Conservation (phyloP, 2,888 invertebrate species). For the Nephrotoma flavescens region DNA sequence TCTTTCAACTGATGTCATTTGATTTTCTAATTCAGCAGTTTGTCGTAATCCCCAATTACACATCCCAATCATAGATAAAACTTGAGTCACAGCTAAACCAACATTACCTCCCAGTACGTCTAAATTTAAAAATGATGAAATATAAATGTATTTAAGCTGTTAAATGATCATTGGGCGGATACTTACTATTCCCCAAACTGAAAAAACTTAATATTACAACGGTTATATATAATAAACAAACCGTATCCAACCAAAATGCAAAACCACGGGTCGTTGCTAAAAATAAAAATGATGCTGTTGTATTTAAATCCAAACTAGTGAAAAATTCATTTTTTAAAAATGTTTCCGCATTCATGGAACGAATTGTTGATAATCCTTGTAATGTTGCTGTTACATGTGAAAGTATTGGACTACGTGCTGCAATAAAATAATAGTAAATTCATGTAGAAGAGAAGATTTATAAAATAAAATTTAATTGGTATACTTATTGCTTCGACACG, state of each 20-base stretch:
- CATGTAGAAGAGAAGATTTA: conserved; percentile 22
- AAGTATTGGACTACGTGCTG: conserved; percentile 58
- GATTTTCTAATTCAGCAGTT: conserved; percentile 68
- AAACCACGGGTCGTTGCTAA: conserved; percentile 54
- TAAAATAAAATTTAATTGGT: conserved; percentile 30
- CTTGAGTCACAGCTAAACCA: conserved; percentile 56
- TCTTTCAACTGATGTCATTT: conserved; percentile 74
- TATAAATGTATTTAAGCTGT: background rate
- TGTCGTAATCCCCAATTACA: conserved; percentile 76
- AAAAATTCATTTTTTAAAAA: conserved; percentile 43
- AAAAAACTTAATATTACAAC: conserved; percentile 49
- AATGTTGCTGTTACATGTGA: conserved; percentile 55
- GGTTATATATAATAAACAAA: conserved; percentile 50
- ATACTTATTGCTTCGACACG: conserved; percentile 58
- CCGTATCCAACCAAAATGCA: conserved; percentile 54
- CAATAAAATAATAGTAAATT: conserved; percentile 12
- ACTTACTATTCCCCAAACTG: conserved; percentile 27
- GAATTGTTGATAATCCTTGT: conserved; percentile 57
- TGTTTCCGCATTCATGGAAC: conserved; percentile 46
- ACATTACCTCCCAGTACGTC: conserved; percentile 41
- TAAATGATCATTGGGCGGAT: background rate
- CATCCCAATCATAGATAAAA: conserved; percentile 55
- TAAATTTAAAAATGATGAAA: background rate
- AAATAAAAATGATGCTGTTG: conserved; percentile 58
- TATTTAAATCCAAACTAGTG: conserved; percentile 42